Percentiles rank a stretch among this genome's conserved stretches.
Evolutionary conservation across 2,888 invertebrate species (phyloP).

Genomic region (Chymomyza amoena): DNA sequence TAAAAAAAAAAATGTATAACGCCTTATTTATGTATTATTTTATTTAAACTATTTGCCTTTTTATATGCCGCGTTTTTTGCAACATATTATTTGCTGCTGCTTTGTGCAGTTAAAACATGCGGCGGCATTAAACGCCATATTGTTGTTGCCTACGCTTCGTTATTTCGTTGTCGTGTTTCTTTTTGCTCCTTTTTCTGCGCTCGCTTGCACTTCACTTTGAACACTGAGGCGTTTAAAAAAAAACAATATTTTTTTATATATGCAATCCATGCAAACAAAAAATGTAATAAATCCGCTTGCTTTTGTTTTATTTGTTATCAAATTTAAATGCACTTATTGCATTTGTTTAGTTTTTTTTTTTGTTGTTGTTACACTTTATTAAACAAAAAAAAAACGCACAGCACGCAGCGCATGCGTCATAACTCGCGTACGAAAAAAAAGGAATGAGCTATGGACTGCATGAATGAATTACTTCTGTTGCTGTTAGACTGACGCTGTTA

Average conservation of each 20-base stretch:
- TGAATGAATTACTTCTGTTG: not conserved
- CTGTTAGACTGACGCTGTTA: no score
- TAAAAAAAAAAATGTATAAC: constrained; percentile 23
- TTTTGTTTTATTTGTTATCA: not conserved
- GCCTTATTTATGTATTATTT: not conserved
- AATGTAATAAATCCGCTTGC: not conserved
- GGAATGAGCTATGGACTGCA: not conserved
- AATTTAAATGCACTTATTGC: not conserved
- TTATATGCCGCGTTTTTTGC: not conserved
- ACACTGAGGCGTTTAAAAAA: constrained; percentile 33
- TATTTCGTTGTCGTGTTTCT: constrained; percentile 23
- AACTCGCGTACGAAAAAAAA: not conserved
- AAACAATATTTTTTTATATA: constrained; percentile 31
- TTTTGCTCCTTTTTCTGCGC: constrained; percentile 26
- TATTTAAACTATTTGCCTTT: not conserved
- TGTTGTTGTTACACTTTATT: not conserved
- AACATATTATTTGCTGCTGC: constrained; percentile 29
- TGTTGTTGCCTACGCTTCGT: constrained; percentile 45
- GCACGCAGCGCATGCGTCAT: not conserved
- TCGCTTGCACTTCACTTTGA: not conserved
- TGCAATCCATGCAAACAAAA: constrained; percentile 19
- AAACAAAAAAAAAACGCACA: not conserved
- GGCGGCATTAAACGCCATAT: constrained; percentile 55
- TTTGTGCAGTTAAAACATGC: constrained; percentile 50
- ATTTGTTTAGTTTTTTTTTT: not conserved